A percentile compares a stretch with the other conserved stretches of the same genome.
Conservation (phyloP, 1,140 invertebrate genomes). For the Aphaenogaster floridana region DNA sequence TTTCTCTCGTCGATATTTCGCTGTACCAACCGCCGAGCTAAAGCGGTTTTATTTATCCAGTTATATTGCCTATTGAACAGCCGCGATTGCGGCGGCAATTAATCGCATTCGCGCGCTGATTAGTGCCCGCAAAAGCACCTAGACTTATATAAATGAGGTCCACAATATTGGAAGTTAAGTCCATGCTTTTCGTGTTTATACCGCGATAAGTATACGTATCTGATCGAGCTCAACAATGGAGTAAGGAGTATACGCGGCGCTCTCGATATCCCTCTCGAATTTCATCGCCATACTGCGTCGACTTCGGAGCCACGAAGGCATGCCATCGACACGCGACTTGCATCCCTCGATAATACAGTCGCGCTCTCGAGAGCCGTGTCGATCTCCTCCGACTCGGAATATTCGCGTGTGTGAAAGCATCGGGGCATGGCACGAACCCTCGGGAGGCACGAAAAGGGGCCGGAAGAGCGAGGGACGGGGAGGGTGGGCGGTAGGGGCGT, state of each 20-base stretch:
- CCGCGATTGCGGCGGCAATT: neutral
- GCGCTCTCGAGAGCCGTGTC: conserved; percentile 41
- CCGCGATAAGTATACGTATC: neutral
- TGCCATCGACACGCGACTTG: conserved; percentile 73
- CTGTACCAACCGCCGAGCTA: too few species aligned
- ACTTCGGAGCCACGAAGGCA: conserved; percentile 70
- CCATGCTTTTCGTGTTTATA: neutral
- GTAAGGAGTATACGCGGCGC: conserved; percentile 26
- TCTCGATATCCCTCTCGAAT: conserved; percentile 74
- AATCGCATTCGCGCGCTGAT: neutral
- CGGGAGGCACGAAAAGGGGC: conserved; percentile 22
- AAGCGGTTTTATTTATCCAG: neutral
- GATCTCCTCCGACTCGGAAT: conserved; percentile 66
- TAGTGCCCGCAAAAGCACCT: neutral
- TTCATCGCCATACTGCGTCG: conserved; percentile 59
- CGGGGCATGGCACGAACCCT: conserved; percentile 45
- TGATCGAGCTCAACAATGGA: conserved; percentile 18
- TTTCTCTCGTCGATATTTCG: neutral
- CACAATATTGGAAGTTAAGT: neutral
- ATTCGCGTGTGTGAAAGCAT: conserved; percentile 73
- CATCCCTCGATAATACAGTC: conserved; percentile 74
- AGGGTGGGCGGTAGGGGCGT: neutral
- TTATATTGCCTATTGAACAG: neutral
- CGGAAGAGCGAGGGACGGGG: neutral
- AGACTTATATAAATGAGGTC: neutral